Evolutionary conservation across 1,140 invertebrate genomes (phyloP).

Genomic region (Vanessa tameamea): DNA sequence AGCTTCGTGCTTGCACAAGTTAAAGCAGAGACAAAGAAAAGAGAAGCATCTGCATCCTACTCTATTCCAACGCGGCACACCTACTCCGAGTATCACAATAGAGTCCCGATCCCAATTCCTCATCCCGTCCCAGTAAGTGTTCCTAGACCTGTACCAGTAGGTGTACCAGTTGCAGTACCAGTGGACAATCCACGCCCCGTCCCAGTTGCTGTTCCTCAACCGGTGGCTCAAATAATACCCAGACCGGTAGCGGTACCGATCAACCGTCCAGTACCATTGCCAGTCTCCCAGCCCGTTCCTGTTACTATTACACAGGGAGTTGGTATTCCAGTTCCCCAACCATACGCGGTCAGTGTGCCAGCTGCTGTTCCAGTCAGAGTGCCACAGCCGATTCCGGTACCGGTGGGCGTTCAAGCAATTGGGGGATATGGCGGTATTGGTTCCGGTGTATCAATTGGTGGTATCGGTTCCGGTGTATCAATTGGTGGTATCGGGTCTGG

Average conservation of each 20-base stretch:
- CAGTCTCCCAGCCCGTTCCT: slow-evolving; percentile 67
- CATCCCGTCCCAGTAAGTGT: slow-evolving; percentile 63
- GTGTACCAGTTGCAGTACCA: slow-evolving; percentile 64
- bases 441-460: slow-evolving; percentile 3
- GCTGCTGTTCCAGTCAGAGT: slow-evolving; percentile 67
- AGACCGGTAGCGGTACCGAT: slow-evolving; percentile 66
- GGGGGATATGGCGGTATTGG: slow-evolving; percentile 23
- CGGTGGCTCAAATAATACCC: slow-evolving; percentile 59
- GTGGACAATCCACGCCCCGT: slow-evolving; percentile 65
- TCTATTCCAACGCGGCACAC: slow-evolving; percentile 59
- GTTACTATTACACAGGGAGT: slow-evolving; percentile 69
- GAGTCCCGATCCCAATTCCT: slow-evolving; percentile 60
- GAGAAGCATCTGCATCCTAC: slow-evolving; percentile 29
- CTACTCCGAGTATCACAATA: slow-evolving; percentile 60
- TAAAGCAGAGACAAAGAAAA: slow-evolving; percentile 39
- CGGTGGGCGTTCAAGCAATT: slow-evolving; percentile 42
- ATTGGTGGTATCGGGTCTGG: slow-evolving; percentile 32
- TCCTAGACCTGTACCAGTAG: slow-evolving; percentile 59
- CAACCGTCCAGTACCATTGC: slow-evolving; percentile 62
- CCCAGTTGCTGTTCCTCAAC: slow-evolving; percentile 63
- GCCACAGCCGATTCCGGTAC: slow-evolving; percentile 54
- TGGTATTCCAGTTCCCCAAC: slow-evolving; percentile 68
- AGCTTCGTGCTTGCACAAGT: slow-evolving; percentile 34
- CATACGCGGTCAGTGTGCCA: slow-evolving; percentile 59
- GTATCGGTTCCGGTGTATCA: slow-evolving; percentile 20